Base-by-base conservation (phyloP, 1,140 invertebrate genomes). In the Lamellibrachia luymesi region DNA sequence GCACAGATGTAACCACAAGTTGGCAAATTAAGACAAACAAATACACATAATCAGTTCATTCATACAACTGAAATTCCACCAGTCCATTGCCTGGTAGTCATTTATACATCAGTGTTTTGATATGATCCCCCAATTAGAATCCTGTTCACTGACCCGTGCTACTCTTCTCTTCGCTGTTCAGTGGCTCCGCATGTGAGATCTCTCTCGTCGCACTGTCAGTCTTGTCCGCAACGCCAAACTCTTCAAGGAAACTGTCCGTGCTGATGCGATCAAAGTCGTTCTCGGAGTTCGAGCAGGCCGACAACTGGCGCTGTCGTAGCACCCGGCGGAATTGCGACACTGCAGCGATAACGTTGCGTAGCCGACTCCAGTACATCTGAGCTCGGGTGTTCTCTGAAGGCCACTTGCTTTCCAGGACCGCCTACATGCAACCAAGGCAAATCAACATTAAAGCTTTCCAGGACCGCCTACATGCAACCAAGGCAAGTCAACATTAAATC, bases 351-450 rank as follows among this genome's bases (percentile, higher is more conserved):
- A 99, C 98, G 96, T 99, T 98, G 94, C 98, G 97, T 38, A 99
- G 96, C 96, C 99, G 99, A 95, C 98, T 98, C 99, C 99, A 99
- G 95, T 99, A 97, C 10, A 99, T 95, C 95, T 98, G 98, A 94
- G 98, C 97, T 50, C 97, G 97, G 95, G 98, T 98, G 8, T 97
- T 97, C 97, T 98, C 98, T 22, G 98, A 98, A 4, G 98, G 98
- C 99, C 99, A 99, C 93, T 98, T 98, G 50, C 98, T 98, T 96
- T 99, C 99, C 38, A 99, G 97, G 25, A 99, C 98, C 95, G 98
- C 98, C 97, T 97, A n/a, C n/a, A n/a, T n/a, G n/a, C n/a, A n/a
- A n/a, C n/a, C n/a, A n/a, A n/a, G n/a, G n/a, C n/a, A n/a, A n/a
- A n/a, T n/a, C n/a, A n/a, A n/a, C n/a, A n/a, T n/a, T n/a, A n/a